phyloP scores from a whole-genome alignment of 2,797 vertebrate species.

The Kryptopterus vitreolus region DNA sequence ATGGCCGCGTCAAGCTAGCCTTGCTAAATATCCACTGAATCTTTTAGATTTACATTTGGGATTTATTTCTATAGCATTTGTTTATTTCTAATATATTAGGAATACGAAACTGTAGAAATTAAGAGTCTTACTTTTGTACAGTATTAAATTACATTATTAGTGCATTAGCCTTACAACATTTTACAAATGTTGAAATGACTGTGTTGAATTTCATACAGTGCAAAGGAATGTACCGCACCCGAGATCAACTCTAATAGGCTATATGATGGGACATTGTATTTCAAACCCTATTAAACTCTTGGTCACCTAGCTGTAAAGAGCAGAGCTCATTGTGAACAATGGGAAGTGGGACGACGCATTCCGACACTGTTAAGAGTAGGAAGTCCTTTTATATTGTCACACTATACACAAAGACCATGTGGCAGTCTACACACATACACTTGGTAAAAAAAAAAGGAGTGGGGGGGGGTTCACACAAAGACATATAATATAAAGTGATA shows the following conservation, averaged over 20 bases:
- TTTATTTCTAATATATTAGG: background rate
- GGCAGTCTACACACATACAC: constrained; percentile 69
- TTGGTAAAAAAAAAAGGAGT: too few species aligned
- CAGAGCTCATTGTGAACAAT: constrained; percentile 75
- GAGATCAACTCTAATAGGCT: constrained; percentile 40
- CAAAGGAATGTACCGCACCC: background rate
- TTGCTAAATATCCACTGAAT: background rate
- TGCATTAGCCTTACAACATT: background rate
- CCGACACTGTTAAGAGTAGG: constrained; percentile 74
- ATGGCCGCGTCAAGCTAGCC: background rate
- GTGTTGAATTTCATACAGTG: background rate
- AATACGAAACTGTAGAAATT: too few species aligned
- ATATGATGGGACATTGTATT: constrained; percentile 60
- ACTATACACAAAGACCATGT: constrained; percentile 77
- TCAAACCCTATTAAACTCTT: constrained; percentile 68
- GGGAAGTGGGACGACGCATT: constrained; percentile 67
- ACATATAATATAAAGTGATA: constrained; percentile 62
- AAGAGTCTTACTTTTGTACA: background rate
- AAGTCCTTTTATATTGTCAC: constrained; percentile 76
- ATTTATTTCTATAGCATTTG: background rate
- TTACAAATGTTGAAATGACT: background rate
- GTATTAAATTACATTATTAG: too few species aligned
- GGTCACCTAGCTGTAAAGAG: constrained; percentile 76
- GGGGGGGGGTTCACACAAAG: constrained; percentile 62
- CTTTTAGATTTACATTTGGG: background rate